phyloP scores from a whole-genome alignment of 2,888 invertebrate genomes.

The Yponomeuta malinellus region DNA sequence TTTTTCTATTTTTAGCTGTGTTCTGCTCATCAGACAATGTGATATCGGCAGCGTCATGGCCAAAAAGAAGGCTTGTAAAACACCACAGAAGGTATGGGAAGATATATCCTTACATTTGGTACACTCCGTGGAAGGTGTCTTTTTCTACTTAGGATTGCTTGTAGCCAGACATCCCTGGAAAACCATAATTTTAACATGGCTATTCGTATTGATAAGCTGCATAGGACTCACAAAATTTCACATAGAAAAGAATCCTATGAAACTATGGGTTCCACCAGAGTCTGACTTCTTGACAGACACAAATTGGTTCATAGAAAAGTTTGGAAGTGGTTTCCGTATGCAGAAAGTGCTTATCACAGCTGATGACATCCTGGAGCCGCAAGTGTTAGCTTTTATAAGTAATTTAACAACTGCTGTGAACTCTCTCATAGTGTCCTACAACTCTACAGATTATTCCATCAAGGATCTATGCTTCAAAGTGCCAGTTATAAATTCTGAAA shows the following conservation, averaged over 20 bases:
- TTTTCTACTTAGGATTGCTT: conserved; percentile 76
- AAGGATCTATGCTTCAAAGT: conserved; percentile 63
- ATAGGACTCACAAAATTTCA: conserved; percentile 79
- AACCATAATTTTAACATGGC: conserved; percentile 74
- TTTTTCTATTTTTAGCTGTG: conserved; percentile 10
- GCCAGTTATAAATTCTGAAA: conserved; percentile 44
- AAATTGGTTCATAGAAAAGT: conserved; percentile 82
- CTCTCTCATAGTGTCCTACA: conserved; percentile 42
- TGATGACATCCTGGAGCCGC: conserved; percentile 79
- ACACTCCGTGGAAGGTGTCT: conserved; percentile 56
- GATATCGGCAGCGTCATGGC: conserved; percentile 35
- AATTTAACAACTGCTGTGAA: conserved; percentile 71
- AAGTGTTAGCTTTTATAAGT: conserved; percentile 69
- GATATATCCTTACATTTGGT: conserved; percentile 56
- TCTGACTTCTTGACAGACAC: conserved; percentile 82
- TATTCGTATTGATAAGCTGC: conserved; percentile 74
- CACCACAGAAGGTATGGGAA: conserved; percentile 64
- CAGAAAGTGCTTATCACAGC: conserved; percentile 79
- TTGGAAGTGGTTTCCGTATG: conserved; percentile 78
- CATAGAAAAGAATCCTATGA: conserved; percentile 84
- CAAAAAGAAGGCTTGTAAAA: conserved; percentile 41
- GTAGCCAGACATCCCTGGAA: conserved; percentile 78
- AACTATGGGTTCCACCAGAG: conserved; percentile 84
- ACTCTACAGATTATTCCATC: conserved; percentile 37
- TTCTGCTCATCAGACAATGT: neutral